Percentiles rank a stretch among this genome's conserved stretches.
These are phyloP conservation scores for Galago senegalensis DNA, from an alignment of 2,797 vertebrate species.

Conservation along the genomic window DNA sequence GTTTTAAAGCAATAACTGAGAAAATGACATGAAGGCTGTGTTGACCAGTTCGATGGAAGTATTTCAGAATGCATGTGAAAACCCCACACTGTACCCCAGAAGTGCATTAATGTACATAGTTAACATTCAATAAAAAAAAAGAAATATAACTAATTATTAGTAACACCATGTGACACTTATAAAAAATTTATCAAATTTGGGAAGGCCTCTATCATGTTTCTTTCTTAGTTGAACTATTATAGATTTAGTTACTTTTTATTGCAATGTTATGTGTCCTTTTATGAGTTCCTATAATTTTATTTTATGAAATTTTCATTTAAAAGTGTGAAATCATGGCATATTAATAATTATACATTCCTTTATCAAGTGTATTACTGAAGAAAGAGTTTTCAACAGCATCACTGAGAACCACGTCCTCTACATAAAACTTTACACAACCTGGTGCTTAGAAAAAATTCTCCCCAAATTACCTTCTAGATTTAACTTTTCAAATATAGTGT, in stretches of 20 bases:
- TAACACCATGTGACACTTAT: slow-evolving; percentile 11
- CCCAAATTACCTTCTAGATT: not conserved
- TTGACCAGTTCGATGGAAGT: too few relatives aligned
- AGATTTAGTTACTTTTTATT: not conserved
- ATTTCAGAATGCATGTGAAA: too few relatives aligned
- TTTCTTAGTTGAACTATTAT: not conserved
- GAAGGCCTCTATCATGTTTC: not conserved
- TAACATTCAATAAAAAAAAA: too few relatives aligned
- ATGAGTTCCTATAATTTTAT: not conserved
- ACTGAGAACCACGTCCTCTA: not conserved
- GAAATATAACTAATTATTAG: not conserved
- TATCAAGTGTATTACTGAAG: not conserved
- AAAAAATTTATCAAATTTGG: not conserved
- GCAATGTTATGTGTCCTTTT: not conserved
- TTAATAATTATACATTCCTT: not conserved
- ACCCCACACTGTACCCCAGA: too few relatives aligned
- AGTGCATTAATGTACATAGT: too few relatives aligned
- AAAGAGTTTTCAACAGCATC: not conserved
- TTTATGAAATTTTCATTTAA: slow-evolving; percentile 2
- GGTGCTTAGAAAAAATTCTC: not conserved
- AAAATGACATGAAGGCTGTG: too few relatives aligned
- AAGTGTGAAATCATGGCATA: not conserved
- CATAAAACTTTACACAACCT: not conserved
- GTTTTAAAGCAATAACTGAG: too few relatives aligned
- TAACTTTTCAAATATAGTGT: not conserved